Evolutionary conservation across 2,113 vertebrate species (phyloP).

Genomic region (Labeo catla): DNA sequence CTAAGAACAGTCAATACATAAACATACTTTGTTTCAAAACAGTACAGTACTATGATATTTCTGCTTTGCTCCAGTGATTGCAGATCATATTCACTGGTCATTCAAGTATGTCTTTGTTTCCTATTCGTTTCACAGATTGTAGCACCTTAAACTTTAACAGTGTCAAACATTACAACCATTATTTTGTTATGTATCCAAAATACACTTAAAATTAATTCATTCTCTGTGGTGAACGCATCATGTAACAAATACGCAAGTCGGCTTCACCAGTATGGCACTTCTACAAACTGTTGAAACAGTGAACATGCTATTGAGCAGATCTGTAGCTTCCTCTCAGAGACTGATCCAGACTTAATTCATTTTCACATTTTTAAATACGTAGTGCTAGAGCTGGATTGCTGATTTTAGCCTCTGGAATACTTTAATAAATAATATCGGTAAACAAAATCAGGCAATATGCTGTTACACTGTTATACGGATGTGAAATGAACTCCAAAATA

Average conservation of each 20-base stretch:
- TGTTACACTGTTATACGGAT: not conserved
- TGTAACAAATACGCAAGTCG: not conserved
- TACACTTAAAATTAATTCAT: not conserved
- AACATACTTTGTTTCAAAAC: constrained; percentile 5
- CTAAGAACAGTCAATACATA: constrained; percentile 38
- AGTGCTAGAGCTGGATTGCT: constrained; percentile 59
- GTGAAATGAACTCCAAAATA: not conserved
- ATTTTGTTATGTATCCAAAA: not conserved
- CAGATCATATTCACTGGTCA: constrained; percentile 44
- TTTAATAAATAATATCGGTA: constrained; percentile 69
- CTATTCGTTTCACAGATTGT: not conserved
- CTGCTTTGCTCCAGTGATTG: constrained; percentile 7
- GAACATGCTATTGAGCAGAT: not conserved
- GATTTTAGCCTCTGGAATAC: constrained; percentile 56
- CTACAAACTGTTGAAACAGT: not conserved
- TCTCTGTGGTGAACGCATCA: not conserved
- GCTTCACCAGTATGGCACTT: not conserved
- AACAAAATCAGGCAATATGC: constrained; percentile 36
- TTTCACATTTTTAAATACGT: constrained; percentile 51
- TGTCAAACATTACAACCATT: constrained; percentile 18
- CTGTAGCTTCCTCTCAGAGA: not conserved
- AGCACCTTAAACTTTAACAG: not conserved
- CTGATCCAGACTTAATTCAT: not conserved
- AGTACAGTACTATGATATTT: constrained; percentile 72
- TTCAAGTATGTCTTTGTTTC: constrained; percentile 65